A percentile compares a stretch with the other conserved stretches of the same genome.
These are phyloP conservation scores for Athalia rosae DNA, from an alignment of 2,888 invertebrate species.

Conservation along the genomic window DNA sequence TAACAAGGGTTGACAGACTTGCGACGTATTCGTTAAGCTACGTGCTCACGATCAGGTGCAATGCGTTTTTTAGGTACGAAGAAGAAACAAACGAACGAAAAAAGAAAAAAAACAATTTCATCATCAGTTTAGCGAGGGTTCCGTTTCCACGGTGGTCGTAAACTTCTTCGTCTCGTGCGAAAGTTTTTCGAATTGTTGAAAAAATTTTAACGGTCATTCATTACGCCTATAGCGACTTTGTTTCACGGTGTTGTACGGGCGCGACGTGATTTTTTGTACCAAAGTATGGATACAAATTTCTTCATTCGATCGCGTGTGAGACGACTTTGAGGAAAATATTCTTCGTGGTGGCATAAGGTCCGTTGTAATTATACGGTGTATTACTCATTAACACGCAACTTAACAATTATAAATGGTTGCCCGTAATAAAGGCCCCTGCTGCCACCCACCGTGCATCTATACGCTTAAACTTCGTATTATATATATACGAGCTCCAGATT, in stretches of 20 bases:
- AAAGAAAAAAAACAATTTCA: too few species aligned
- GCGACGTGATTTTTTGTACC: background rate
- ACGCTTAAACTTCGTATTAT: background rate
- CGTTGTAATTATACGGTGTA: slow-evolving; percentile 65
- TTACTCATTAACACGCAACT: slow-evolving; percentile 71
- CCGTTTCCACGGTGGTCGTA: too few species aligned
- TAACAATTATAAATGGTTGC: slow-evolving; percentile 65
- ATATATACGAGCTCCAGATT: slow-evolving; percentile 53
- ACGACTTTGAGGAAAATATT: background rate
- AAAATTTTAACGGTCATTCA: background rate
- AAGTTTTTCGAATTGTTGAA: background rate
- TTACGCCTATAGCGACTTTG: background rate
- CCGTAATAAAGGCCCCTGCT: slow-evolving; percentile 55
- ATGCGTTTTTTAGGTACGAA: too few species aligned
- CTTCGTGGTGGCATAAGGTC: slow-evolving; percentile 21
- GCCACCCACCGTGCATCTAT: slow-evolving; percentile 57
- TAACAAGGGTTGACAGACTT: slow-evolving; percentile 56
- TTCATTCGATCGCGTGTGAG: slow-evolving; percentile 25
- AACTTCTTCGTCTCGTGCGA: too few species aligned
- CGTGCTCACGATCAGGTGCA: background rate
- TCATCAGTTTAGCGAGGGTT: too few species aligned
- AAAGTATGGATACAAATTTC: slow-evolving; percentile 8
- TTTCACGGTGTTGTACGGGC: background rate
- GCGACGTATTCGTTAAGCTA: slow-evolving; percentile 32
- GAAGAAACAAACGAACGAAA: too few species aligned